Evolutionary conservation across 1,140 invertebrate genomes (phyloP).

Genomic region (Caenorhabditis tropicalis): DNA sequence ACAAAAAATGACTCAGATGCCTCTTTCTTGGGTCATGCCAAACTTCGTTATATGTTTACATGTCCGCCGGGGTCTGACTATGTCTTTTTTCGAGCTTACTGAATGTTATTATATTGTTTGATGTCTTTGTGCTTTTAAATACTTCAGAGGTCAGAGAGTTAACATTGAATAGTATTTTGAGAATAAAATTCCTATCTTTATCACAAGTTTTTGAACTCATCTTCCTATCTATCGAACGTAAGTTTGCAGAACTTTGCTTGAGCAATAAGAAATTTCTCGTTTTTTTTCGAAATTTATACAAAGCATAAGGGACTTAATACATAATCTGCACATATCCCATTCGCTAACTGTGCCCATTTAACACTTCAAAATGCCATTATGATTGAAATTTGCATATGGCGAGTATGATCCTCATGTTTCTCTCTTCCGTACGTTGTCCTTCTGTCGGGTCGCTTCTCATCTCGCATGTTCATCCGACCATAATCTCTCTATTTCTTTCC

Average conservation of each 20-base stretch:
- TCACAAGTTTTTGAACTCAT: too few relatives aligned
- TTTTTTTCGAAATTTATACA: too few relatives aligned
- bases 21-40: not conserved
- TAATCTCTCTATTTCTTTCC: slow-evolving; percentile 2
- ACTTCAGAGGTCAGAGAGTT: too few relatives aligned
- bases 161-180: too few relatives aligned
- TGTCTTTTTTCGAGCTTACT: not conserved
- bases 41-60: slow-evolving; percentile 31
- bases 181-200: too few relatives aligned
- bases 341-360: not conserved
- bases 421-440: slow-evolving; percentile 23
- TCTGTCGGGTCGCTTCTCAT: slow-evolving; percentile 42
- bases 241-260: too few relatives aligned
- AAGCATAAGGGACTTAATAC: not conserved
- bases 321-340: not conserved
- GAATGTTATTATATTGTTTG: not conserved
- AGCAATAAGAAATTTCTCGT: too few relatives aligned
- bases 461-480: slow-evolving; percentile 42
- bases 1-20: slow-evolving; percentile 27
- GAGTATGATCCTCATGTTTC: slow-evolving; percentile 16
- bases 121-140: too few relatives aligned
- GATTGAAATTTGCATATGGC: slow-evolving; percentile 36
- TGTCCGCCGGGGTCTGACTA: not conserved
- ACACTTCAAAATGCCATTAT: not conserved
- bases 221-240: too few relatives aligned